Conservation (phyloP, 2,797 vertebrate species). For the Diplodus sargus region DNA sequence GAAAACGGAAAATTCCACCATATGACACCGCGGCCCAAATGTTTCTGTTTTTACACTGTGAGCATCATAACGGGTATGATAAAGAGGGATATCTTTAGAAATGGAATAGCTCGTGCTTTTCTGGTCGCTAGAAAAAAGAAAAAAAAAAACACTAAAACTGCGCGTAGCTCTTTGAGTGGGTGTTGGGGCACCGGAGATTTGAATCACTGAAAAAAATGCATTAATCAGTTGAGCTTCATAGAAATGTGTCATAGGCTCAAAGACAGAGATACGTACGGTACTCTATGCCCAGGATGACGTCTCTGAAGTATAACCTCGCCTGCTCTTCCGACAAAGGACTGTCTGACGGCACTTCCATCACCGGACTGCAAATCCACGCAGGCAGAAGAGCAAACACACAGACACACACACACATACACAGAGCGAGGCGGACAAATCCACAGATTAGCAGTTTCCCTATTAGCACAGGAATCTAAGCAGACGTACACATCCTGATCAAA, state of each 20-base stretch:
- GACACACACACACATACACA: constrained; percentile 15
- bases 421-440: constrained; percentile 20
- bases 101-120: background rate
- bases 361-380: constrained; percentile 84
- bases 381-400: constrained; percentile 2
- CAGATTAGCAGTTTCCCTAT: constrained; percentile 10
- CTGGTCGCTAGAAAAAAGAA: background rate
- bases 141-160: background rate
- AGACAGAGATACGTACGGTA: constrained; percentile 90
- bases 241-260: background rate
- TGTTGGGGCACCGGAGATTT: background rate
- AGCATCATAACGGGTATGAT: background rate
- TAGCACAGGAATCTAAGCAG: constrained; percentile 9
- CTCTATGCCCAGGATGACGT: constrained; percentile 95
- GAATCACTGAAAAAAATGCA: background rate
- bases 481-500: constrained; percentile 16
- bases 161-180: background rate
- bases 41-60: background rate
- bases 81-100: background rate
- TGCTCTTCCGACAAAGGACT: constrained; percentile 91
- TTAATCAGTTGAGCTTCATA: background rate
- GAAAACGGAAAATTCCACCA: background rate
- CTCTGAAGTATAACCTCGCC: constrained; percentile 92
- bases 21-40: background rate
- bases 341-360: constrained; percentile 97